phyloP scores from a whole-genome alignment of 2,797 vertebrate species.

The Lagodon rhomboides region DNA sequence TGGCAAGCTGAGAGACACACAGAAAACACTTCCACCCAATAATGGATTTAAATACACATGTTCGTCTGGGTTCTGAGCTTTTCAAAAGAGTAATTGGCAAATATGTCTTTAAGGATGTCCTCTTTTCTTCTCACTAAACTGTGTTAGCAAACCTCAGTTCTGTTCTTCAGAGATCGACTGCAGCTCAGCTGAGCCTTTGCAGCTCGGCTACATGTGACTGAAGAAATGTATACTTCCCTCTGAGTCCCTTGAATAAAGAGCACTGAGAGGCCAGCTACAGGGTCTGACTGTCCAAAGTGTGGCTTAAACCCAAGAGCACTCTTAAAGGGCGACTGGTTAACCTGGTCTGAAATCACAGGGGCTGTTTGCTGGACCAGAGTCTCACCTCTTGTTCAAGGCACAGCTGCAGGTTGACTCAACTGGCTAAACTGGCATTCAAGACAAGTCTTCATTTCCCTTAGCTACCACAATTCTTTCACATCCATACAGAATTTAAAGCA shows the following conservation, averaged over 20 bases:
- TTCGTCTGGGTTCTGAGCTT: not conserved
- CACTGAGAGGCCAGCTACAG: not conserved
- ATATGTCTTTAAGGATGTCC: not conserved
- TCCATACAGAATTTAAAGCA: not conserved
- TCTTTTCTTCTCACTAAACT: not conserved
- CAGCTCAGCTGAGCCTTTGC: not conserved
- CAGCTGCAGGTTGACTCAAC: not conserved
- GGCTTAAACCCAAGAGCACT: not conserved
- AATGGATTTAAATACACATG: conserved; percentile 4
- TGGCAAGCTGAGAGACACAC: not conserved
- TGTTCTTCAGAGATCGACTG: not conserved
- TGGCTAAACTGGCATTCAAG: not conserved
- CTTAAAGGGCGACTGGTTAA: not conserved
- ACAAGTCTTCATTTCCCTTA: not conserved
- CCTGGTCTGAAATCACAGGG: not conserved
- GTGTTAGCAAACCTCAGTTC: not conserved
- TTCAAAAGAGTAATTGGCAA: not conserved
- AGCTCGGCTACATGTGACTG: not conserved
- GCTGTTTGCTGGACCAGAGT: not conserved
- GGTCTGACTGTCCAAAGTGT: conserved; percentile 13
- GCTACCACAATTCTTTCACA: not conserved
- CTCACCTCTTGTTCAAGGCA: not conserved
- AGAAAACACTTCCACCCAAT: not conserved
- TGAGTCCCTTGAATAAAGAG: not conserved
- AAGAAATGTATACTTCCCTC: not conserved